Evolutionary conservation across 2,113 vertebrate genomes (phyloP), one percentile per base, ranked within the genome.

Genomic region (Heterochromis multidens): DNA sequence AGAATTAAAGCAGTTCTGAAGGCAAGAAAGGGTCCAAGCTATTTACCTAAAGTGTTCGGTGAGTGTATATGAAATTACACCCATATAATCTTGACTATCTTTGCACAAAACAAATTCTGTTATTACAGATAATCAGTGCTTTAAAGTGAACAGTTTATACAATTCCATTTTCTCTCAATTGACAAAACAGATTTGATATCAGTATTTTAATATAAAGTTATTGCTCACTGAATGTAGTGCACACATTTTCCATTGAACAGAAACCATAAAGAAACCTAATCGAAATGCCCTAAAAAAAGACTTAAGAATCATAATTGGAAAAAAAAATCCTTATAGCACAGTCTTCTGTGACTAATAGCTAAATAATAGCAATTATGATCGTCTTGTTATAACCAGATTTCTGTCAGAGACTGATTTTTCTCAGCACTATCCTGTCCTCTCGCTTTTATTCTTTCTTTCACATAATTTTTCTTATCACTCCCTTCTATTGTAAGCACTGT

Each of bases 401-500:
- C 63, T 89, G 85, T 93, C 87, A 84, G 83, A 58, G 67, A 80
- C 77, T 81, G 83, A 92, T 91, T 91, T 79, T 91, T 93, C 84
- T 84, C 70, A 77, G 25, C 43, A 37, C 77, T 81, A 77, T 89
- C 84, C 82, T 78, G 4, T 81, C 56, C 79, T 89, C 65, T 83
- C 79, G 88, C 84, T 93, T 93, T 94, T 84, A 85, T 89, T 93
- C 93, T 61, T 80, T 93, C 86, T 91, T 89, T 91, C 90, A 88
- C 87, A 86, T 91, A 59, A 85, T 91, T 89, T 91, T 78, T 81
- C 87, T 94, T 95, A 95, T 95, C 95, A 80, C 86, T 87, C 78
- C 80, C 70, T 90, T 90, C 90, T 89, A 91, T 93, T 94, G 93
- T 90, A 84, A 89, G 93, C 88, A 81, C 91, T 80, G 92, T 86